Conservation (phyloP, 2,888 invertebrate genomes). For the Eugnorisma glareosa region DNA sequence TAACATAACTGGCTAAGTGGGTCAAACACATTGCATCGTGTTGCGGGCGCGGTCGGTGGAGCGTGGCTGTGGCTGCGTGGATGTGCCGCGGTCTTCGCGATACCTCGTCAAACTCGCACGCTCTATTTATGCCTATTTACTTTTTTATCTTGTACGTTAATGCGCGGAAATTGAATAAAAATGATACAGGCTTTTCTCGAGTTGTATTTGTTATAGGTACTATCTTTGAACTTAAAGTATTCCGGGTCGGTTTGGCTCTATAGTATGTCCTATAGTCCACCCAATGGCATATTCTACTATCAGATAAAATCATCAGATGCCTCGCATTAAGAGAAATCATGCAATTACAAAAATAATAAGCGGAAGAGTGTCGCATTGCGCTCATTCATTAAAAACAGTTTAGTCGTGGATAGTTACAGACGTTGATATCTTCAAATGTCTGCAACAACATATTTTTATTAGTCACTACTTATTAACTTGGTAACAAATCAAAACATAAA, state of each 20-base stretch:
- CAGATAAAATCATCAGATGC: background rate
- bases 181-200: slow-evolving; percentile 22
- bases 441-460: slow-evolving; percentile 10
- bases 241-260: background rate
- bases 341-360: slow-evolving; percentile 13
- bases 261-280: background rate
- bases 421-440: background rate
- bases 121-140: slow-evolving; percentile 83
- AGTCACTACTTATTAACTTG: background rate
- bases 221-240: background rate
- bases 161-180: slow-evolving; percentile 58
- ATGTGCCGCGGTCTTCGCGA: slow-evolving; percentile 81
- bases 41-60: slow-evolving; percentile 78
- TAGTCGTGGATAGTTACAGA: slow-evolving; percentile 11
- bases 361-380: slow-evolving; percentile 8
- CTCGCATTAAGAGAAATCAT: slow-evolving; percentile 5
- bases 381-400: slow-evolving; percentile 29
- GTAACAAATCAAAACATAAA: background rate
- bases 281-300: background rate
- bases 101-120: slow-evolving; percentile 85
- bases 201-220: slow-evolving; percentile 22
- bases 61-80: slow-evolving; percentile 84
- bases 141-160: slow-evolving; percentile 70
- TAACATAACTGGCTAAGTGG: slow-evolving; percentile 80
- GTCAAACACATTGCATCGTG: slow-evolving; percentile 87